A percentile compares a stretch with the other conserved stretches of the same genome.
These are phyloP conservation scores for Acrobasis repandana DNA, from an alignment of 2,888 invertebrate species.

Conservation along the genomic window DNA sequence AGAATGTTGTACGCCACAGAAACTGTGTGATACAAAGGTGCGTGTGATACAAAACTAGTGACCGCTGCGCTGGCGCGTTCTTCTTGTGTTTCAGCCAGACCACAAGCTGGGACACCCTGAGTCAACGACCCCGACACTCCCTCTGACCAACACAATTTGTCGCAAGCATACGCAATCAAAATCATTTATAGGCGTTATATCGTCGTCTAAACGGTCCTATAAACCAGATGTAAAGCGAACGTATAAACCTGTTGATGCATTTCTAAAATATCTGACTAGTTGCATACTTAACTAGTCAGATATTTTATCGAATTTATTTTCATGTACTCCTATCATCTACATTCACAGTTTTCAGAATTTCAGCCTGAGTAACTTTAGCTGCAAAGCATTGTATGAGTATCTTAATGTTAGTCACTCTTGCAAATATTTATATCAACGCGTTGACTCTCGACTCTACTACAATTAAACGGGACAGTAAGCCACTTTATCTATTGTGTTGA, in stretches of 20 bases:
- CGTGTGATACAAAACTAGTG: constrained; percentile 45
- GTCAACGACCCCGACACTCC: constrained; percentile 66
- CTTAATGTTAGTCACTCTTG: not conserved
- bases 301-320: constrained; percentile 11
- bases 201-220: constrained; percentile 61
- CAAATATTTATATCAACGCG: not conserved
- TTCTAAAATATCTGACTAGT: constrained; percentile 45
- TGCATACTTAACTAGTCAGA: not conserved
- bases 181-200: constrained; percentile 71
- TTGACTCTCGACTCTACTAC: not conserved
- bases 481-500: constrained; percentile 13
- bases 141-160: constrained; percentile 64
- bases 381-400: not conserved
- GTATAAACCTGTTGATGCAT: constrained; percentile 59
- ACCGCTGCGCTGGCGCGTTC: constrained; percentile 49
- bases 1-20: constrained; percentile 34
- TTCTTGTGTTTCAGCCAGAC: constrained; percentile 72
- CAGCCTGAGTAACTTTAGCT: not conserved
- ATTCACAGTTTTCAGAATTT: not conserved
- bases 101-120: constrained; percentile 58
- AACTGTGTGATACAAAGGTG: constrained; percentile 33
- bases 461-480: not conserved
- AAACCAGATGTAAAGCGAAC: constrained; percentile 63
- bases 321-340: not conserved
- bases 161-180: constrained; percentile 53